phyloP scores from a whole-genome alignment of 1,140 invertebrate genomes.

The Meloidogyne chitwoodi region DNA sequence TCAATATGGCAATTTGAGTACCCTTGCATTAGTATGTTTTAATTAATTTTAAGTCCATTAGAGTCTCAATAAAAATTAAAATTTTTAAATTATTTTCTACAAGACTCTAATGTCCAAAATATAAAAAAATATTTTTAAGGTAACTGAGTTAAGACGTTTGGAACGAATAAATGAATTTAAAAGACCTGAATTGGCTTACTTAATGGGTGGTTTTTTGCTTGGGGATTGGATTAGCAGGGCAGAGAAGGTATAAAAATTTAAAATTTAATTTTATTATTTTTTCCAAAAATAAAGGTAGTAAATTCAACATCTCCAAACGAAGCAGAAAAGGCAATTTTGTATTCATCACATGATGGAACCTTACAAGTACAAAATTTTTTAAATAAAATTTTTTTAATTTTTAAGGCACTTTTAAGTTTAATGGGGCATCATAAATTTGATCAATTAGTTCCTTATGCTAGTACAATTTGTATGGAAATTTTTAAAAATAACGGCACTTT shows the following conservation, averaged over 20 bases:
- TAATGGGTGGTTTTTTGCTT: conserved; percentile 38
- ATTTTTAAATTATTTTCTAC: no score
- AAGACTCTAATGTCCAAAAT: background rate
- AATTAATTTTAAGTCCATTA: no score
- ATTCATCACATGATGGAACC: conserved; percentile 20
- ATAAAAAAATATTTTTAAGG: background rate
- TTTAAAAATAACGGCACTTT: background rate
- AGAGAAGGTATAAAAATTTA: no score
- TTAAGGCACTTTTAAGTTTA: conserved; percentile 5
- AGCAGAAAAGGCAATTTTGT: conserved; percentile 13
- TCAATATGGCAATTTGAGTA: conserved; percentile 32
- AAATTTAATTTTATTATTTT: no score
- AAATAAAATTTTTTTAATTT: background rate
- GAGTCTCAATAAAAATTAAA: no score
- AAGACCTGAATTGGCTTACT: conserved; percentile 11
- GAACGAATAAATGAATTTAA: conserved; percentile 33
- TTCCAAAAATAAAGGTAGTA: no score
- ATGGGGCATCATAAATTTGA: background rate
- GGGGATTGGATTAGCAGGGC: conserved; percentile 35
- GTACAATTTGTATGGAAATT: conserved; percentile 8
- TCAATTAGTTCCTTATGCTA: conserved; percentile 9
- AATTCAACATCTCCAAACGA: conserved; percentile 4
- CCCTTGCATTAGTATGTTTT: conserved; percentile 16
- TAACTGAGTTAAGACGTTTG: conserved; percentile 30
- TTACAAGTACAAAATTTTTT: background rate